These are phyloP conservation scores for Pterophyllum scalare DNA, from an alignment of 2,113 vertebrate genomes.

Conservation along the genomic window DNA sequence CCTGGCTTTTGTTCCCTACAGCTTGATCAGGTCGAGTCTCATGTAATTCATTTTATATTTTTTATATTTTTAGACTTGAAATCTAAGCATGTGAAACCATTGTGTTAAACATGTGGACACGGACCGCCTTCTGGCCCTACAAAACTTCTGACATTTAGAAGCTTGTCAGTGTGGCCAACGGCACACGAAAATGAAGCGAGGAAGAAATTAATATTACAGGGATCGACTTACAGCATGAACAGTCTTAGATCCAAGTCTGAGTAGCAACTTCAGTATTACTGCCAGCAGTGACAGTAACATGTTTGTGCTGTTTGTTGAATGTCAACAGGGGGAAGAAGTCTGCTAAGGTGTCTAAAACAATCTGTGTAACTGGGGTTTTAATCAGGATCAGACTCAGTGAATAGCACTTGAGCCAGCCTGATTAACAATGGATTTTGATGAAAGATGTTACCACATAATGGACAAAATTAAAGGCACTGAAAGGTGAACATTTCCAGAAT, in stretches of 20 bases:
- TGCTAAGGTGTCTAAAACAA: neutral
- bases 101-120: neutral
- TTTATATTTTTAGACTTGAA: neutral
- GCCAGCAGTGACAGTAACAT: neutral
- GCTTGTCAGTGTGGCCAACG: slow-evolving; percentile 14
- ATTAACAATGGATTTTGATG: neutral
- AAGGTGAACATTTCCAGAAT: neutral
- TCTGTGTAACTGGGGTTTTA: neutral
- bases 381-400: neutral
- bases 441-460: neutral
- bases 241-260: neutral
- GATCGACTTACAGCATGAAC: neutral
- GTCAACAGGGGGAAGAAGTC: neutral
- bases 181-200: neutral
- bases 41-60: neutral
- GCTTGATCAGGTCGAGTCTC: neutral
- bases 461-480: neutral
- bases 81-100: neutral
- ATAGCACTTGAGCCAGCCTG: neutral
- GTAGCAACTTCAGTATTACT: neutral
- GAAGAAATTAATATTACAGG: slow-evolving; percentile 5
- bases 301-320: slow-evolving; percentile 9
- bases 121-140: neutral
- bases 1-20: neutral
- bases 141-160: slow-evolving; percentile 3